Base-by-base conservation (phyloP, 2,888 invertebrate genomes). In the Drosophila prostipennis region DNA sequence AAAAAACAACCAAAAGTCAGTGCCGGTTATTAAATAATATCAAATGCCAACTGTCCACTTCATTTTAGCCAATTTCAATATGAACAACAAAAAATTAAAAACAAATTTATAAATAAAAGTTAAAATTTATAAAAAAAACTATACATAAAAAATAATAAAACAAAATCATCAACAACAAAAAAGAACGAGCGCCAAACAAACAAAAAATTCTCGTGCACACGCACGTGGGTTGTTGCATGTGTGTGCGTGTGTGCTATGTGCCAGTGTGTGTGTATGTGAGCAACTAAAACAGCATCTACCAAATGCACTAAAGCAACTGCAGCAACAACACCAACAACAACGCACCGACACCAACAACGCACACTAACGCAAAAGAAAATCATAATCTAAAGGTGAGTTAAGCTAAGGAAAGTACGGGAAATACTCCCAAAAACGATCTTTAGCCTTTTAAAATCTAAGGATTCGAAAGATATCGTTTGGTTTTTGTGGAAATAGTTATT, bases 1-100 rank as follows among this genome's bases (percentile, higher is more conserved):
- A 29, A 43, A 14, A 29, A 14, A 14, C 29, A 10, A 46, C 29
- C 29, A 46, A 46, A 32, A 46, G 11, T 32, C 11, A 32, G 46
- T 46, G 46, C 46, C 46, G 45, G 45, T 8, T 14, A 13, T 8
- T 2, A 29, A 26, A 26, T 26, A 26, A 26, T 26, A 26, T 26
- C 26, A 26, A 26, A 29, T 29, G 6, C 6, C 32, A 11, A 14
- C 32, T 46, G 29, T 46, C 14, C 14, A 46, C 14, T 2, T 32
- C 4, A 32, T 46, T 46, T 32, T 32, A 32, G 32, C 14, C 32
- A 8, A 46, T 8, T 29, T 40, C 19, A 53, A 53, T n/a, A 57
- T 53, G 57, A 52, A 52, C 57, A 54, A 32, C 32, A 40, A 6
- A 54, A 53, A 16, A 32, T 49, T 43, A 19, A 26, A 26, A 26